Base-by-base conservation (phyloP, 2,888 invertebrate species). In the Xestia xanthographa region DNA sequence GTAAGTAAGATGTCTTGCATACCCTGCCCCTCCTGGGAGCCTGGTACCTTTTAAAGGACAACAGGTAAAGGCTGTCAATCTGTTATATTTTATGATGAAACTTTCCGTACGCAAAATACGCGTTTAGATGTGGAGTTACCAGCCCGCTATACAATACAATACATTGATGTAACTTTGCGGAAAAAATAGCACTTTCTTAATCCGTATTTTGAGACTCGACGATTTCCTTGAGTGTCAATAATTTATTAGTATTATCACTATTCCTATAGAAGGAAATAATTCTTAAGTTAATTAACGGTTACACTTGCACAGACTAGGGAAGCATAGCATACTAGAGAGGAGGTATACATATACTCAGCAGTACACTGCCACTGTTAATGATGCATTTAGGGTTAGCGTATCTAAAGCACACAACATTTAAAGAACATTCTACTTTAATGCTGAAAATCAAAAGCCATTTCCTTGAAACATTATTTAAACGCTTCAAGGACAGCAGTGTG, bases 1-100 rank as follows among this genome's bases (percentile, higher is more conserved):
- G 68, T 50, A 60, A 75, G 69, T 80, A 53, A 45, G 22, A 75
- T 34, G 34, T 66, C 66, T 69, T 56, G 29, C 75, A 60, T 60
- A 65, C 11, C 34, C n/a, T 22, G 45, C 5, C 22, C 3, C 43
- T n/a, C 34, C 22, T 29, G 60, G 67, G 75, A 69, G 22, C 11
- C 43, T 22, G n/a, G 6, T 53, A 26, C 45, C 58, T 66, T 45
- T 78, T 43, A 26, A 34, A 66, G 22, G 38, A 60, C 43, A 11
- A 66, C 66, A 53, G 29, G 53, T 41, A 66, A 66, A 45, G 11
- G 48, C 29, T 48, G 66, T 48, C 38, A 14, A 56, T 68, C n/a
- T 20, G 2, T 20, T 12, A n/a, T 26, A 17, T 62, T 38, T 34
- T 53, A n/a, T 53, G 11, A 41, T 4, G n/a, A 2, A 41, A 41